Evolutionary conservation across 2,797 vertebrate genomes (phyloP), one percentile per base, ranked within the genome.

Genomic region (Euthynnus affinis): DNA sequence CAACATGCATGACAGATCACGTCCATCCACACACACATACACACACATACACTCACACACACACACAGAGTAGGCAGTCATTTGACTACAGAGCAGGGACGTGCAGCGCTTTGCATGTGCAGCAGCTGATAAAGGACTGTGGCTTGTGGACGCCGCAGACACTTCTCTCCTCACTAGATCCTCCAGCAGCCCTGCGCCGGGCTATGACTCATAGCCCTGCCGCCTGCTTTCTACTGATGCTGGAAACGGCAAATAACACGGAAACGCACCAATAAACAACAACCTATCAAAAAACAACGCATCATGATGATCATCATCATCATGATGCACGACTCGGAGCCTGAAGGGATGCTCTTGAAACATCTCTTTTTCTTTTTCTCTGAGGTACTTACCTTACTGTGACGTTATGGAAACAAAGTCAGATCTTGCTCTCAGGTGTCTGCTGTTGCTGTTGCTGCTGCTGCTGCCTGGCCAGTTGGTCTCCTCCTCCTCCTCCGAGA

Each of bases 131-230:
- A 34, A 8, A 17, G 44, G 51, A n/a, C 25, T 25, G 52, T 27
- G 59, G 52, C 8, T 59, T 12, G n/a, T 5, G 32, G 69, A 73
- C 58, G 89, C 81, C 87, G 81, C 85, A 52, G 82, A 74, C 78
- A 42, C 80, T 63, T 58, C 32, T 71, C 83, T 80, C 79, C 72
- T 59, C 62, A 61, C 67, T 83, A 42, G 84, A 18, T 73, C 73
- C 74, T 78, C 80, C 78, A 56, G 66, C 82, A 81, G 74, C 85
- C 29, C 82, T 70, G 76, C 81, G 29, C 84, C 78, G 84, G 81
- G 71, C 88, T 91, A 92, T 93, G 91, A 93, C 86, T 93, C 91
- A 92, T 90, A 60, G 34, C 66, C 23, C 84, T 53, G 75, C 84
- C 53, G 75, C 60, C 66, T 58, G 78, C 74, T 62, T 53, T 34